A percentile compares a stretch with the other conserved stretches of the same genome.
Conservation (phyloP, 2,888 invertebrate species). For the Digitonthophagus gazella region DNA sequence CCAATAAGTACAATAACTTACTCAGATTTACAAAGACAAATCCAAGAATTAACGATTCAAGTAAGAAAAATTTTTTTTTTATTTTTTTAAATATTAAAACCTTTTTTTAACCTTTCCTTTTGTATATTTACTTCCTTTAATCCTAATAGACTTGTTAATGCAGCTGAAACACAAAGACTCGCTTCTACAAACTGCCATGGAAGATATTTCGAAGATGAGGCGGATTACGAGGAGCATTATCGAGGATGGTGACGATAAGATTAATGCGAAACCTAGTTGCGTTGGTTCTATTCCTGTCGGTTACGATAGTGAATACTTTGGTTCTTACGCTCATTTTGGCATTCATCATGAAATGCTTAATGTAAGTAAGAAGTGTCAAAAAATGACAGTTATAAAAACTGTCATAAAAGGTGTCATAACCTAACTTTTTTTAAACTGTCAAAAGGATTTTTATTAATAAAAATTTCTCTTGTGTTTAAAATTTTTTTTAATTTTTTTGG, state of each 20-base stretch:
- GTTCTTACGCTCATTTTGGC: constrained; percentile 84
- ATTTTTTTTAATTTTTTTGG: no score
- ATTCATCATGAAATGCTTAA: constrained; percentile 95
- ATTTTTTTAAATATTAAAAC: neutral
- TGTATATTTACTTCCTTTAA: neutral
- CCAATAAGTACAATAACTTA: constrained; percentile 49
- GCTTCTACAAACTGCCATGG: constrained; percentile 60
- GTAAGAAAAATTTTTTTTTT: no score
- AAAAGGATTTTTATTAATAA: no score
- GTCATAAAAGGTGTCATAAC: no score
- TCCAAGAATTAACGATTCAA: constrained; percentile 47
- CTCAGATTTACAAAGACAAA: constrained; percentile 48
- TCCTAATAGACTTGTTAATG: constrained; percentile 30
- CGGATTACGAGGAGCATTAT: constrained; percentile 59
- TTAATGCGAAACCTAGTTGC: constrained; percentile 36
- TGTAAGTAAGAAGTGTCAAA: no score
- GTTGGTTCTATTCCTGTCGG: constrained; percentile 56
- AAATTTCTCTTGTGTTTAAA: no score
- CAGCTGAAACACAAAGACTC: constrained; percentile 61
- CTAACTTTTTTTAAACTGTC: no score
- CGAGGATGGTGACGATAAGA: constrained; percentile 44
- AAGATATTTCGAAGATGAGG: constrained; percentile 62
- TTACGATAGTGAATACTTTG: constrained; percentile 76
- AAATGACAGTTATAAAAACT: no score
- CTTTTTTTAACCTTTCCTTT: neutral